Evolutionary conservation across 2,797 vertebrate genomes (phyloP).

Genomic region (Karalla daura): DNA sequence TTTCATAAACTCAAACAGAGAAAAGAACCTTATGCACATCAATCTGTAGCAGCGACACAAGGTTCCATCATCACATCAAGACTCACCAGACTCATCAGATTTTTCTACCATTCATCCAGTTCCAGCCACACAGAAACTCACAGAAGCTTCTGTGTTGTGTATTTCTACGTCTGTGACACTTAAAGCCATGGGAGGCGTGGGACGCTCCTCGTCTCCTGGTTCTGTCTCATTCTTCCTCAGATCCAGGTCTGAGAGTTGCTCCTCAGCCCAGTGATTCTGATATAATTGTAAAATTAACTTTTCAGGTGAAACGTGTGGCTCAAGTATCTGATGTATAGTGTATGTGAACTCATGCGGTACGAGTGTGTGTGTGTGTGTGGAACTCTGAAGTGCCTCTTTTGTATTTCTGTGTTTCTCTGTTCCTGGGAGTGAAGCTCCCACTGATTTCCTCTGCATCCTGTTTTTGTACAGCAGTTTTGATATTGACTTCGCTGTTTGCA

Average conservation of each 20-base stretch:
- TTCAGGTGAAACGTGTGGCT: conserved; percentile 72
- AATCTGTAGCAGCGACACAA: too few relatives aligned
- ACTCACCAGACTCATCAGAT: too few relatives aligned
- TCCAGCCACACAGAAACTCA: too few relatives aligned
- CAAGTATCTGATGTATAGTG: conserved; percentile 36
- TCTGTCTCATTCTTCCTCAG: too few relatives aligned
- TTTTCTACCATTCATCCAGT: too few relatives aligned
- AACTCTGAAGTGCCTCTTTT: conserved; percentile 84
- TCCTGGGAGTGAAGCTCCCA: conserved; percentile 47
- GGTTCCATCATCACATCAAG: too few relatives aligned
- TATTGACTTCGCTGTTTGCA: conserved; percentile 55
- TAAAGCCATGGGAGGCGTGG: conserved; percentile 58
- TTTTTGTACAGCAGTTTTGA: conserved; percentile 70
- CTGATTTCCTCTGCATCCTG: conserved; percentile 41
- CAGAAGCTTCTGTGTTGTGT: conserved; percentile 23
- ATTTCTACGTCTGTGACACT: conserved; percentile 26
- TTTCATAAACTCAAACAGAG: too few relatives aligned
- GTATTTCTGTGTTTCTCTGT: conserved; percentile 68
- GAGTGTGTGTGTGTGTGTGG: conserved; percentile 18
- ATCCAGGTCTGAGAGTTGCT: conserved; percentile 26
- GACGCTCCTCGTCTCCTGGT: too few relatives aligned
- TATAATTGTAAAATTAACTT: conserved; percentile 71
- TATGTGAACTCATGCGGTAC: conserved; percentile 17
- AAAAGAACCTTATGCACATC: too few relatives aligned
- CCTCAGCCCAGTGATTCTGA: conserved; percentile 63